Conservation (phyloP, 2,797 vertebrate genomes). For the Allobates femoralis region DNA sequence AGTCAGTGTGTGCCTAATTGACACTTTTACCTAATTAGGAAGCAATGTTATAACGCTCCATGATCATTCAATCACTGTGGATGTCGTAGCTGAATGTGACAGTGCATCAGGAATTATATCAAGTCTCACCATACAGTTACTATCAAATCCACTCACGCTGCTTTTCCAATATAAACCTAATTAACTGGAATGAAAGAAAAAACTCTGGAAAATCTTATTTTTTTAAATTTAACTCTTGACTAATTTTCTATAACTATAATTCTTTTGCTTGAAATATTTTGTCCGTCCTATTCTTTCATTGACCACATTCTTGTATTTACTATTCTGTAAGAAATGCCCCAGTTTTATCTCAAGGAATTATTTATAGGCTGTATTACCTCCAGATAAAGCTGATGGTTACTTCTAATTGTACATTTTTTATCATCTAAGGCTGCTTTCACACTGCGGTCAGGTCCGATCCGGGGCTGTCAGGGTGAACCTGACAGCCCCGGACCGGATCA, state of each 20-base stretch:
- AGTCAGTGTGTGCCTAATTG: constrained; percentile 48
- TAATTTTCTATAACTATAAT: constrained; percentile 32
- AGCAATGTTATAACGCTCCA: constrained; percentile 42
- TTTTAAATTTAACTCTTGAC: constrained; percentile 26
- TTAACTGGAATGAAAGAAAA: constrained; percentile 38
- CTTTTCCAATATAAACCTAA: constrained; percentile 40
- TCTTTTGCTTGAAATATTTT: constrained; percentile 6
- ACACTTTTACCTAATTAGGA: constrained; percentile 53
- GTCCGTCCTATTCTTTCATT: neutral
- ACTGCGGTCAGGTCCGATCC: too few species aligned
- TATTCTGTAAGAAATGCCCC: neutral
- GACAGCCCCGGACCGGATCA: too few species aligned
- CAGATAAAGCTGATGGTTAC: neutral
- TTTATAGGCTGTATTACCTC: neutral
- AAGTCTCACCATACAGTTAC: constrained; percentile 24
- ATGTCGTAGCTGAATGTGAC: constrained; percentile 46
- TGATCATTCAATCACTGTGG: constrained; percentile 42
- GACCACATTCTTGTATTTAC: neutral
- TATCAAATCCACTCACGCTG: constrained; percentile 43
- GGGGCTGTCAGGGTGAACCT: too few species aligned
- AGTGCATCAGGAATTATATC: constrained; percentile 32
- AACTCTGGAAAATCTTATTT: constrained; percentile 13
- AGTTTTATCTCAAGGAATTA: neutral
- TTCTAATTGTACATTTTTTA: neutral
- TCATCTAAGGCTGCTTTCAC: too few species aligned